Evolutionary conservation across 1,140 invertebrate genomes (phyloP).

Genomic region (Brachionus koreanus): DNA sequence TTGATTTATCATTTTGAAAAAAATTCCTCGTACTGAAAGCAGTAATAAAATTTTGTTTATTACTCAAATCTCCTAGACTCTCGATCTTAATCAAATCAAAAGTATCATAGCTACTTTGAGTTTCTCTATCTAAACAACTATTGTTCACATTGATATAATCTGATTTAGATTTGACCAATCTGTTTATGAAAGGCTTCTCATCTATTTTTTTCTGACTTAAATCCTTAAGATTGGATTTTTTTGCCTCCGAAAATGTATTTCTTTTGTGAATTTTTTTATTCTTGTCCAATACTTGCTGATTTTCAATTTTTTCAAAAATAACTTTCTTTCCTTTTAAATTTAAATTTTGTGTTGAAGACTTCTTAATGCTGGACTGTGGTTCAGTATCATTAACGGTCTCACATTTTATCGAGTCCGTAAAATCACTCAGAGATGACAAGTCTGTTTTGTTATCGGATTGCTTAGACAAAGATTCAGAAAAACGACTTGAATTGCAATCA

Average conservation of each 20-base stretch:
- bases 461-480: neutral
- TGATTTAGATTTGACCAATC: neutral
- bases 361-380: neutral
- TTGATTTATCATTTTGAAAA: neutral
- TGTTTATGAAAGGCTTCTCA: neutral
- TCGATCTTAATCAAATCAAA: slow-evolving; percentile 14
- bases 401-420: neutral
- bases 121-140: neutral
- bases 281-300: neutral
- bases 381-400: neutral
- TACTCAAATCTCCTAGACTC: neutral
- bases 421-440: neutral
- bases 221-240: neutral
- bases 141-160: neutral
- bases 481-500: neutral
- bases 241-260: neutral
- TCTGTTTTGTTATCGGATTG: neutral
- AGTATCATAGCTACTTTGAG: neutral
- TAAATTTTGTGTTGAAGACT: neutral
- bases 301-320: neutral
- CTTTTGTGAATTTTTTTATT: neutral
- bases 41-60: slow-evolving; percentile 8
- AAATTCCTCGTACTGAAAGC: slow-evolving; percentile 27
- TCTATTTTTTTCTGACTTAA: neutral
- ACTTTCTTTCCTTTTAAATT: neutral